These are phyloP conservation scores for Trimorus sp. DNA, from an alignment of 2,888 invertebrate genomes.

Conservation along the genomic window DNA sequence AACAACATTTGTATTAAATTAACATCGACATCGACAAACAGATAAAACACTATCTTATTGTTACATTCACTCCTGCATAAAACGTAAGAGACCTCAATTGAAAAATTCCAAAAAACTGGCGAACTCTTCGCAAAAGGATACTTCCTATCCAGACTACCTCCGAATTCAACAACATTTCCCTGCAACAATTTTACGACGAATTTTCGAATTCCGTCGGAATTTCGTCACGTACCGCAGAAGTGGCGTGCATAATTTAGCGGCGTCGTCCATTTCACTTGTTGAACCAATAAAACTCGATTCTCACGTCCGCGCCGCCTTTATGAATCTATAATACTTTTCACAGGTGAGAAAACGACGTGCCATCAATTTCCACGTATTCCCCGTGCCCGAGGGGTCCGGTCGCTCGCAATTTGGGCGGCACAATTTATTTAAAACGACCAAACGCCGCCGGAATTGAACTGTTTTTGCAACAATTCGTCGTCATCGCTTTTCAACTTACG, in stretches of 20 bases:
- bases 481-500: constrained; percentile 60
- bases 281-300: constrained; percentile 27
- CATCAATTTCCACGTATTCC: constrained; percentile 10
- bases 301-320: constrained; percentile 46
- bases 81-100: too few relatives aligned
- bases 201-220: not conserved
- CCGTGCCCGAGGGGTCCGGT: constrained; percentile 16
- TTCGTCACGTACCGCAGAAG: constrained; percentile 5
- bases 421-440: constrained; percentile 50
- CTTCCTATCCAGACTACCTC: too few relatives aligned
- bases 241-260: constrained; percentile 8
- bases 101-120: too few relatives aligned
- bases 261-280: constrained; percentile 9
- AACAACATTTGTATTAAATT: too few relatives aligned
- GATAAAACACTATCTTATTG: too few relatives aligned
- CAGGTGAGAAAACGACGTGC: constrained; percentile 49
- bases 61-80: too few relatives aligned
- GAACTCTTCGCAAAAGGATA: too few relatives aligned
- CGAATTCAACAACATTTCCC: too few relatives aligned
- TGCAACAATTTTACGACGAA: too few relatives aligned
- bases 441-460: constrained; percentile 47
- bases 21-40: too few relatives aligned
- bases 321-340: constrained; percentile 55
- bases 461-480: constrained; percentile 58
- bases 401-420: constrained; percentile 34